Conservation (phyloP, 2,888 invertebrate species). For the Pyrocoelia pectoralis region DNA sequence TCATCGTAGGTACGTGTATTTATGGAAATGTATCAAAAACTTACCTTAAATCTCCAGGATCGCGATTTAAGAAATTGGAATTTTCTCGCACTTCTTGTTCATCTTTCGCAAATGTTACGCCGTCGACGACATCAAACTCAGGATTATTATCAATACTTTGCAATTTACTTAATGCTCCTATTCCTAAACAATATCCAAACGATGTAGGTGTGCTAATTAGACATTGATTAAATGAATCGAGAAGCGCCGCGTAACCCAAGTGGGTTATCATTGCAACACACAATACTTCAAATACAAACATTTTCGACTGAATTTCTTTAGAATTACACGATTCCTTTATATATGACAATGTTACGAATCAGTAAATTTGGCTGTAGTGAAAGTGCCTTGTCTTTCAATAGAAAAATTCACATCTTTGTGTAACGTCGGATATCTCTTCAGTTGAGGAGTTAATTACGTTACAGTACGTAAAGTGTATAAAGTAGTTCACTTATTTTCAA, state of each 20-base stretch:
- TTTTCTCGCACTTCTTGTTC: constrained; percentile 72
- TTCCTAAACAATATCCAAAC: constrained; percentile 71
- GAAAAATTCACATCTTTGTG: constrained; percentile 19
- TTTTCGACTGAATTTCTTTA: constrained; percentile 22
- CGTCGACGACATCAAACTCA: constrained; percentile 71
- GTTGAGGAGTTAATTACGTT: constrained; percentile 1
- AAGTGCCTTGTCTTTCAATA: constrained; percentile 26
- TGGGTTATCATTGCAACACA: constrained; percentile 9
- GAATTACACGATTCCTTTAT: constrained; percentile 21
- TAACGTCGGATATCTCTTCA: constrained; percentile 7
- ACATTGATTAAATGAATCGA: constrained; percentile 59
- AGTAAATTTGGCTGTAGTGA: constrained; percentile 31
- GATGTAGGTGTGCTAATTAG: constrained; percentile 60
- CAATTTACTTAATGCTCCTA: constrained; percentile 71
- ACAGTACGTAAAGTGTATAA: no score
- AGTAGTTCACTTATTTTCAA: no score
- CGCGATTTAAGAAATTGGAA: constrained; percentile 73
- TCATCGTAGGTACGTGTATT: no score
- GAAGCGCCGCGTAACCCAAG: neutral
- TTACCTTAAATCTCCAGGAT: constrained; percentile 77
- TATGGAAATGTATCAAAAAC: no score
- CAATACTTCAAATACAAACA: constrained; percentile 13
- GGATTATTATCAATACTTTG: constrained; percentile 72
- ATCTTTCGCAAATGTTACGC: constrained; percentile 70
- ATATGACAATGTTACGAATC: constrained; percentile 28